Percentiles rank a stretch among this genome's conserved stretches.
Conservation (phyloP, 2,888 invertebrate species). For the Pemphredon lugubris region DNA sequence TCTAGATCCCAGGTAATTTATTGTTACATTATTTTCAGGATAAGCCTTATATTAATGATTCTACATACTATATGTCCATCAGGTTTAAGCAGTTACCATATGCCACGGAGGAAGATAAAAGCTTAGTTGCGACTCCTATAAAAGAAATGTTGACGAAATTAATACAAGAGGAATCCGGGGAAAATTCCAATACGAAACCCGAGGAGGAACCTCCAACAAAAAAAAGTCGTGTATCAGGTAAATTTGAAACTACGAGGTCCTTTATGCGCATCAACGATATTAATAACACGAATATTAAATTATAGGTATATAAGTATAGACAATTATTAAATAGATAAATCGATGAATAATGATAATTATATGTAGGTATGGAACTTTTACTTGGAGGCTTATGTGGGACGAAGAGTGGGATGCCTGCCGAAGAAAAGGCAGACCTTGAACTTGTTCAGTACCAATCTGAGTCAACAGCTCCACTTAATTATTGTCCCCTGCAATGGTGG, state of each 20-base stretch:
- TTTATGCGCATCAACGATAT: no score
- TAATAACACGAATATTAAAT: background rate
- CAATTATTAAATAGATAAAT: no score
- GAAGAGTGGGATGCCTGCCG: constrained; percentile 78
- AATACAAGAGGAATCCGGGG: constrained; percentile 76
- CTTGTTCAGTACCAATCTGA: constrained; percentile 81
- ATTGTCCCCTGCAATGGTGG: constrained; percentile 82
- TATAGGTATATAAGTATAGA: background rate
- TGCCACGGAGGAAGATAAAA: constrained; percentile 80
- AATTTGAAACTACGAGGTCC: no score
- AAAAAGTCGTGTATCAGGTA: constrained; percentile 79
- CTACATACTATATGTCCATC: constrained; percentile 17
- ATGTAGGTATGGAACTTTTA: constrained; percentile 80
- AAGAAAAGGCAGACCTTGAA: constrained; percentile 81
- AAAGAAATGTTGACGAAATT: constrained; percentile 79
- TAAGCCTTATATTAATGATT: no score
- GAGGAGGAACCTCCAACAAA: constrained; percentile 74
- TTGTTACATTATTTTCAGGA: no score
- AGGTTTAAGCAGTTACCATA: constrained; percentile 82
- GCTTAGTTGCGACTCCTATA: constrained; percentile 76
- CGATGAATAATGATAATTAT: constrained; percentile 1
- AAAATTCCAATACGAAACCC: constrained; percentile 57
- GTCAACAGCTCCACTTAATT: constrained; percentile 79
- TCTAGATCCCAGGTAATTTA: constrained; percentile 81
- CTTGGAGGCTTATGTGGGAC: constrained; percentile 77